Evolutionary conservation across 2,113 vertebrate genomes (phyloP), one percentile per base, ranked within the genome.

Genomic region (Phalacrocorax carbo): DNA sequence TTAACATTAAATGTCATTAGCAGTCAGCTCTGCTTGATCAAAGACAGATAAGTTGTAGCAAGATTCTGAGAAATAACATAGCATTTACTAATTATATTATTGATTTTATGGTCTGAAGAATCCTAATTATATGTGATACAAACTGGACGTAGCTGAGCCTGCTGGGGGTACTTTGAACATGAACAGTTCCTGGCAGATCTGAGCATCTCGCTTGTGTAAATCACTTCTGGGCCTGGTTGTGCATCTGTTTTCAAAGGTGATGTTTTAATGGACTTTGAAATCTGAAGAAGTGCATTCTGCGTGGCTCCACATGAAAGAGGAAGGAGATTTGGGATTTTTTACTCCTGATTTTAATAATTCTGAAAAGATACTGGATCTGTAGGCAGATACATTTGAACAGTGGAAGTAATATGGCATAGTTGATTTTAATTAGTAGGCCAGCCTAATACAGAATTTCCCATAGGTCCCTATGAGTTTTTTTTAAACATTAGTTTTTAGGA

Each of bases 31-130:
- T 25, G 73, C 93, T 91, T 97, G 98, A 98, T 98, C 98, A 98
- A 98, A 98, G 98, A 55, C 91, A 51, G 94, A 91, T 98, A 98
- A 98, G 98, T 98, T 96, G 95, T 97, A 97, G 98, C 94, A 98
- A 98, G 98, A 98, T 98, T 98, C 96, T 97, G 97, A 98, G 96
- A 91, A 98, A 98, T 96, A 97, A 96, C 94, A 82, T 90, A 96
- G 97, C 98, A 97, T 97, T 97, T 98, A 96, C 97, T 98, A 98
- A 99, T 98, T 98, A 96, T 96, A 75, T 96, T 97, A 98, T 98
- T 98, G 98, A 98, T 97, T 98, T 98, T 97, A 96, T 96, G 95
- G 98, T 97, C 95, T 97, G 98, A 97, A 96, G 98, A 98, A 98
- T 98, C 97, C 96, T 97, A 97, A 97, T 98, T 97, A 94, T 86